Evolutionary conservation across 1,140 invertebrate genomes (phyloP).

Genomic region (Microplitis mediator): DNA sequence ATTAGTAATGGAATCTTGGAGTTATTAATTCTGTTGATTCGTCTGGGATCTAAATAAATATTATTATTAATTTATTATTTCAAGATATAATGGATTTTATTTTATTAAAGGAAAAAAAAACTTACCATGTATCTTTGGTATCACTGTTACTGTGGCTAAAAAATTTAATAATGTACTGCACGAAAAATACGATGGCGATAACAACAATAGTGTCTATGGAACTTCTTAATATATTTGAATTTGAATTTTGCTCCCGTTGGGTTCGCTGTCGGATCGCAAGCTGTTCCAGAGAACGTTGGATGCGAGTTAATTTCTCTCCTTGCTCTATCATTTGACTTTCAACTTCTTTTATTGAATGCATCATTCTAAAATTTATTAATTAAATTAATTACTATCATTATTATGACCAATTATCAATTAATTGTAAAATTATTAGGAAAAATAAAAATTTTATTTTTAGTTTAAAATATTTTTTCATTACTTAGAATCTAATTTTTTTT

Average conservation of each 20-base stretch:
- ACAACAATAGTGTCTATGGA: constrained; percentile 53
- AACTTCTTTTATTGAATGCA: constrained; percentile 51
- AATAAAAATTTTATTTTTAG: not conserved
- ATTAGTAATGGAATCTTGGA: too few relatives aligned
- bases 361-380: constrained; percentile 41
- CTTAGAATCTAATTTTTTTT: too few relatives aligned
- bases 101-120: not conserved
- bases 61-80: not conserved
- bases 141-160: constrained; percentile 38
- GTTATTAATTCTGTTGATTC: too few relatives aligned
- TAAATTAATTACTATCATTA: constrained; percentile 3
- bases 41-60: not conserved
- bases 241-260: constrained; percentile 48
- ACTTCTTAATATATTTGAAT: constrained; percentile 49
- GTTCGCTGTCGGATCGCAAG: constrained; percentile 53
- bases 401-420: too few relatives aligned
- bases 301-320: constrained; percentile 55
- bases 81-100: not conserved
- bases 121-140: constrained; percentile 34
- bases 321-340: constrained; percentile 54
- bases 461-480: not conserved
- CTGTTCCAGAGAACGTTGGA: constrained; percentile 58
- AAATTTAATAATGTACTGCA: constrained; percentile 54
- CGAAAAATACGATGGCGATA: constrained; percentile 51
- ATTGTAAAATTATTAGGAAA: constrained; percentile 1